Base-by-base conservation (phyloP, 2,888 invertebrate species). In the Lasioglossum villosulum region DNA sequence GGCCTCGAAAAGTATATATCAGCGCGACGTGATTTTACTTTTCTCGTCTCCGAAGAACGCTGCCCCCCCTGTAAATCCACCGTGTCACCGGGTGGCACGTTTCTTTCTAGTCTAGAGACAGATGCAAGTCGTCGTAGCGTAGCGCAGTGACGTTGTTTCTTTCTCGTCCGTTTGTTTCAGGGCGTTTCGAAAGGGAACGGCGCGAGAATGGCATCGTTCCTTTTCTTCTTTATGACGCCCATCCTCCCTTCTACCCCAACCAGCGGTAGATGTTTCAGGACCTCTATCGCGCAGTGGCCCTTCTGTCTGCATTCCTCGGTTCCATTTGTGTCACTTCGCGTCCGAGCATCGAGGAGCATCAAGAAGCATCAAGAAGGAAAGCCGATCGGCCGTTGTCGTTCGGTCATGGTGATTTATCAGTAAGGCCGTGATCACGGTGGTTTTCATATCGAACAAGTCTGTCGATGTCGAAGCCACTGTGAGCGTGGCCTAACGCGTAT, bases 71-170 rank as follows among this genome's bases (percentile, higher is more conserved):
- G 63, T 74, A 88, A 87, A 89, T 89, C 74, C 75, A 78, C 87
- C 90, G 92, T 86, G 89, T 77, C 84, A 37, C 19, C 78, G 70
- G 79, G 87, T 87, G 89, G 83, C 91, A 89, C 91, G 92, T 89
- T 90, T 92, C 92, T 92, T 93, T 94, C 94, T 94, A 94, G 94
- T 94, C 94, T 93, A 93, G 92, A 93, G 92, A 92, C 92, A 90
- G 92, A 92, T 89, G 89, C 90, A 90, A 92, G 91, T 90, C 90
- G 91, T 90, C 89, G 89, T 82, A 86, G 81, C 83, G 39, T 76
- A 81, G 74, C 73, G 77, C 82, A 85, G 75, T 82, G 85, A 83
- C 83, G 80, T 84, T 85, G 81, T 89, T 89, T 89, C 84, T 84
- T 80, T 85, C 83, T 87, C 80, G 76, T 80, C 77, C 77, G 75